A percentile compares a stretch with the other conserved stretches of the same genome.
Conservation (phyloP, 2,113 vertebrate species). For the Pionites leucogaster region DNA sequence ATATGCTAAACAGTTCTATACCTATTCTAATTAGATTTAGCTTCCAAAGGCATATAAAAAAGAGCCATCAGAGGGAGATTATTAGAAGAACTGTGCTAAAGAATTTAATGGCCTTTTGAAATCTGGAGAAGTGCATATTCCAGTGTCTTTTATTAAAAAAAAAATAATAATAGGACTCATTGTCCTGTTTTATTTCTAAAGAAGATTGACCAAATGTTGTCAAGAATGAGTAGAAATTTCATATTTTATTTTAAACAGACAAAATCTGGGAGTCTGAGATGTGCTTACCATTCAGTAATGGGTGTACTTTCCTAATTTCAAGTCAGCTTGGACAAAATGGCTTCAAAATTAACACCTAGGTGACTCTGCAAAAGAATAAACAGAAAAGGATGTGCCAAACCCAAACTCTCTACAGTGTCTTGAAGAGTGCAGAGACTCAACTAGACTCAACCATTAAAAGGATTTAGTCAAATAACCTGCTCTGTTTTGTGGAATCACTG, state of each 20-base stretch:
- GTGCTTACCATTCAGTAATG: background rate
- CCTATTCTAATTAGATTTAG: slow-evolving; percentile 48
- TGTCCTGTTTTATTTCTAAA: background rate
- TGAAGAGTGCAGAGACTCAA: background rate
- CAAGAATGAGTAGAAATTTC: background rate
- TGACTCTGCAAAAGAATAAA: background rate
- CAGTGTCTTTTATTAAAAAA: background rate
- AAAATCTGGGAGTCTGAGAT: background rate
- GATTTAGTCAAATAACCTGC: background rate
- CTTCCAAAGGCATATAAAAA: slow-evolving; percentile 9
- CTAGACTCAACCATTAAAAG: background rate
- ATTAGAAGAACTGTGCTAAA: slow-evolving; percentile 21
- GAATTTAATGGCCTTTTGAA: slow-evolving; percentile 12
- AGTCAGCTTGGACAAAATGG: background rate
- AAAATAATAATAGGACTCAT: background rate
- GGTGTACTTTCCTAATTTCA: background rate
- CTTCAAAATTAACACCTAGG: background rate
- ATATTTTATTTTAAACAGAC: background rate
- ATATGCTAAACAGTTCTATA: slow-evolving; percentile 26
- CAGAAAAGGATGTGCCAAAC: background rate
- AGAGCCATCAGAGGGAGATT: background rate
- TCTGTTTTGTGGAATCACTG: background rate
- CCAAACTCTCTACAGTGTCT: background rate
- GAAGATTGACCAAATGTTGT: background rate
- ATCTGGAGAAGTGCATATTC: background rate